These are phyloP conservation scores for Cantharis nigra DNA, from an alignment of 2,888 invertebrate genomes.

Conservation along the genomic window DNA sequence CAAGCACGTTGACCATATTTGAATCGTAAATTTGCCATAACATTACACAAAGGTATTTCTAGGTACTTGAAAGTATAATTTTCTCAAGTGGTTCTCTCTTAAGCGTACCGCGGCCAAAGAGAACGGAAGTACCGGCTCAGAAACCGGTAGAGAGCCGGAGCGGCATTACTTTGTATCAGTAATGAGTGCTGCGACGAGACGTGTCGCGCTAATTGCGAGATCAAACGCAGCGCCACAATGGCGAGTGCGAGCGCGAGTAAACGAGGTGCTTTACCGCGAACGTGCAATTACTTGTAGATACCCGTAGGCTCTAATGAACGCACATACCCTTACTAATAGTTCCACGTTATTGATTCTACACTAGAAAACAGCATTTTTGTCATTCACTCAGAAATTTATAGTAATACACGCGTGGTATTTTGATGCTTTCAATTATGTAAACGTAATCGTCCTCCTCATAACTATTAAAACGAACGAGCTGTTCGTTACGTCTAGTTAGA, in stretches of 20 bases:
- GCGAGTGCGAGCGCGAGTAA: slow-evolving; percentile 26
- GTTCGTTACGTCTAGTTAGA: not conserved
- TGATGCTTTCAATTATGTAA: not conserved
- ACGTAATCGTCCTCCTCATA: not conserved
- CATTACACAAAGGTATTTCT: slow-evolving; percentile 30
- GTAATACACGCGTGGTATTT: not conserved
- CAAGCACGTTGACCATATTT: slow-evolving; percentile 13
- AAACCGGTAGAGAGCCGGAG: slow-evolving; percentile 31
- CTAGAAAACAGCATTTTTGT: not conserved
- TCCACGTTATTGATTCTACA: not conserved
- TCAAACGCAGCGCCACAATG: slow-evolving; percentile 36
- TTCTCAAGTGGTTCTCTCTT: slow-evolving; percentile 25
- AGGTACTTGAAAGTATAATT: slow-evolving; percentile 32
- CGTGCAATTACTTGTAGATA: slow-evolving; percentile 14
- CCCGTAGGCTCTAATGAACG: slow-evolving; percentile 13
- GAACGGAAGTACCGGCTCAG: slow-evolving; percentile 30
- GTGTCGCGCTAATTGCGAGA: slow-evolving; percentile 50
- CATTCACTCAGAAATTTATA: not conserved
- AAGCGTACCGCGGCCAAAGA: slow-evolving; percentile 19
- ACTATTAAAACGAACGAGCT: not conserved
- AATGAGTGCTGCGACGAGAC: slow-evolving; percentile 45
- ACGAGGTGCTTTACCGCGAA: slow-evolving; percentile 30
- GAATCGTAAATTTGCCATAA: slow-evolving; percentile 26
- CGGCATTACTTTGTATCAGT: slow-evolving; percentile 46
- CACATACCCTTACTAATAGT: slow-evolving; percentile 11